Percentiles rank a stretch among this genome's conserved stretches.
Conservation (phyloP, 2,113 vertebrate genomes). For the Probosciger aterrimus region DNA sequence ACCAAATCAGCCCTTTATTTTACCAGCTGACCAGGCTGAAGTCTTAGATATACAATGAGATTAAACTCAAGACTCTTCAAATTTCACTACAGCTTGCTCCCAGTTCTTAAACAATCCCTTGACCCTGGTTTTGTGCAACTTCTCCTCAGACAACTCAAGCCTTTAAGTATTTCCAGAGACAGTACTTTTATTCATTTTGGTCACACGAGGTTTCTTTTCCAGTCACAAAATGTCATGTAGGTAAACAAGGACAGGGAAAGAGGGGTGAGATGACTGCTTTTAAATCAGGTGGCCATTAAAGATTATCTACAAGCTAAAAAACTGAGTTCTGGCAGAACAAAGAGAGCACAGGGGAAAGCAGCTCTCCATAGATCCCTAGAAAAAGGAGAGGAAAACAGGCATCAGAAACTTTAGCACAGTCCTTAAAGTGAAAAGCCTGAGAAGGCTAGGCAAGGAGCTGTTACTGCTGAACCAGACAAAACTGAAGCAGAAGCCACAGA, state of each 20-base stretch:
- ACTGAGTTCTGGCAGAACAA: neutral
- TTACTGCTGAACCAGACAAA: neutral
- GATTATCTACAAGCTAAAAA: neutral
- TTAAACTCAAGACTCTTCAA: neutral
- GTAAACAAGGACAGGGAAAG: neutral
- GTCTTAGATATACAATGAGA: neutral
- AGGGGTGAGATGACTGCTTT: neutral
- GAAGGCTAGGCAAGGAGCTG: neutral
- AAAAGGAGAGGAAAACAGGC: neutral
- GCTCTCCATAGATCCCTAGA: neutral
- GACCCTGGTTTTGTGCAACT: neutral
- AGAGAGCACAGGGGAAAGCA: neutral
- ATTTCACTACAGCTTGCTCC: neutral
- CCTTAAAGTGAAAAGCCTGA: neutral
- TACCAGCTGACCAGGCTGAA: neutral
- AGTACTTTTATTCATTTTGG: neutral
- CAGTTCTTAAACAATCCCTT: neutral
- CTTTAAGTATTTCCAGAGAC: neutral
- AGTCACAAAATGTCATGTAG: neutral
- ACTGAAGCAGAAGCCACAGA: neutral
- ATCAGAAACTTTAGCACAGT: neutral
- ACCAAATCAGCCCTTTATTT: neutral
- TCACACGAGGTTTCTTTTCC: neutral
- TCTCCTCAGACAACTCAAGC: neutral
- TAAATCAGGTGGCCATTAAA: neutral